These are phyloP conservation scores for Hirtodrosophila histrioides DNA, from an alignment of 2,888 invertebrate species.

Conservation along the genomic window DNA sequence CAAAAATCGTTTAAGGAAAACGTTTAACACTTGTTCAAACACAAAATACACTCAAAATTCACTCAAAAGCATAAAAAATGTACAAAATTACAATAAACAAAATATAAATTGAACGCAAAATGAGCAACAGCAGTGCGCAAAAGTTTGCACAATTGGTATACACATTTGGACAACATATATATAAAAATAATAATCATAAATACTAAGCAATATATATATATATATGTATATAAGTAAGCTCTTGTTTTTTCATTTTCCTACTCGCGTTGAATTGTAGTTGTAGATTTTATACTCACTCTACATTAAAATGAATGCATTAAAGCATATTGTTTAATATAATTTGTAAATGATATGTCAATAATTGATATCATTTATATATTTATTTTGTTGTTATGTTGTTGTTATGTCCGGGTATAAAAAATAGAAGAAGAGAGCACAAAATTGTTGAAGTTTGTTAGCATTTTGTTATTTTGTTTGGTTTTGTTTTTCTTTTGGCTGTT, in stretches of 20 bases:
- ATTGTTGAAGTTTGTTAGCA: slow-evolving; percentile 76
- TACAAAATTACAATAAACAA: slow-evolving; percentile 5
- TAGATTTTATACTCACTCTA: slow-evolving; percentile 80
- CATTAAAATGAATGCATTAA: slow-evolving; percentile 75
- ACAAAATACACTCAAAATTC: slow-evolving; percentile 6
- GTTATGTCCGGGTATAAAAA: slow-evolving; percentile 36
- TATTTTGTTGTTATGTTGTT: slow-evolving; percentile 33
- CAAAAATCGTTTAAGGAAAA: slow-evolving; percentile 35
- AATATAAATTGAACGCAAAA: background rate
- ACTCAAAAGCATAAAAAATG: slow-evolving; percentile 6
- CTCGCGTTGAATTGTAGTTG: slow-evolving; percentile 41
- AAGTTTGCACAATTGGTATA: slow-evolving; percentile 31
- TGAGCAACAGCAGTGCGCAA: slow-evolving; percentile 43
- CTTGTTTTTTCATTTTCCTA: slow-evolving; percentile 11
- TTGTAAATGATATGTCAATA: slow-evolving; percentile 71
- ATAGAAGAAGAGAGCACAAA: slow-evolving; percentile 72
- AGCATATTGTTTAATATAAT: slow-evolving; percentile 50
- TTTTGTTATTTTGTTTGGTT: slow-evolving; percentile 42
- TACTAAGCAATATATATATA: slow-evolving; percentile 7
- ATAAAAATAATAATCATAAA: slow-evolving; percentile 15
- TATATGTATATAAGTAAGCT: slow-evolving; percentile 9
- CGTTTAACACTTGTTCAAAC: slow-evolving; percentile 21
- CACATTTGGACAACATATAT: slow-evolving; percentile 11
- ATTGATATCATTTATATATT: slow-evolving; percentile 29
- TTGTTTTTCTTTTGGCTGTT: slow-evolving; percentile 26